Evolutionary conservation across 2,888 invertebrate genomes (phyloP), one percentile per base, ranked within the genome.

Genomic region (Venusia cambrica): DNA sequence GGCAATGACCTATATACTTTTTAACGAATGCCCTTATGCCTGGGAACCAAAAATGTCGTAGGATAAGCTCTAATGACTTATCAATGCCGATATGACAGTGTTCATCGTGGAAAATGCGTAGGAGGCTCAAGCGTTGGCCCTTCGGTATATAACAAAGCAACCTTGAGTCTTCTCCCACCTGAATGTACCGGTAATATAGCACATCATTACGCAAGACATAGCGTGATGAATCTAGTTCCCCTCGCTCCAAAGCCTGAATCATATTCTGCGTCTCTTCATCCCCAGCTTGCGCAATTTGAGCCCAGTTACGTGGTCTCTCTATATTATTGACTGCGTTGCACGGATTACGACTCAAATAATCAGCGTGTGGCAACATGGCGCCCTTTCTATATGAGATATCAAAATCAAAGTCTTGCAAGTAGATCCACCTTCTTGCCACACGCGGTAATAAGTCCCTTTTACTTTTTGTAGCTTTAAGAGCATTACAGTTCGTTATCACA

Each of bases 401-500:
- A 21, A 58, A 60, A 1, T 33, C n/a, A 13, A 48, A 57, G 20
- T 53, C 54, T 25, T 55, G 55, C 17, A 61, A 15, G 3, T 4
- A 5, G 1, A 4, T 10, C 20, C 20, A 20, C 20, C 20, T 11
- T 5, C 20, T 20, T 3, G 55, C 49, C 1, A 56, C 48, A 1
- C 58, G 27, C 0, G 53, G 50, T 0, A 53, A 6, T 1, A 58
- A 15, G 9, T 58, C 57, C 14, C 48, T 52, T 27, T 58, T 57
- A 0, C 11, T 19, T 15, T 51, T 33, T 0, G 57, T 57, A 0
- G 38, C 2, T 30, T 57, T 55, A 1, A 57, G 28, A 0, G 56
- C 26, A 24, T 55, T 61, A 10, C 61, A 62, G n/a, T 61, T 55
- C 0, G 55, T 57, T 1, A 58, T 39, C 3, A 58, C 30, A 30